These are phyloP conservation scores for Zaprionus davidi DNA, from an alignment of 1,140 invertebrate species.

Conservation along the genomic window DNA sequence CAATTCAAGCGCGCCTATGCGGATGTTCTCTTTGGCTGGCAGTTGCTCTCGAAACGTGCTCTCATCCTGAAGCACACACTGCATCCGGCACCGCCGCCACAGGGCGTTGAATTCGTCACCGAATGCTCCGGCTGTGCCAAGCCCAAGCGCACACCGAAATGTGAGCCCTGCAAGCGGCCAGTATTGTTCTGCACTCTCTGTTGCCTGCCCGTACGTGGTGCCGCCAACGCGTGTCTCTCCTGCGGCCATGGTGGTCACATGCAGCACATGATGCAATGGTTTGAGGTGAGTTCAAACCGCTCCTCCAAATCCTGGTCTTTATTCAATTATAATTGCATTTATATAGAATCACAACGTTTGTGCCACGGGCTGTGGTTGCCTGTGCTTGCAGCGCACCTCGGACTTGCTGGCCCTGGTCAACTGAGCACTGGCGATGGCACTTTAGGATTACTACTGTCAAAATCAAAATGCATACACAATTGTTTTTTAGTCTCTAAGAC, in stretches of 20 bases:
- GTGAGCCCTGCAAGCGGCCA: constrained; percentile 89
- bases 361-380: constrained; percentile 94
- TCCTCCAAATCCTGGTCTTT: neutral
- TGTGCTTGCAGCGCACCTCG: constrained; percentile 88
- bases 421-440: constrained; percentile 31
- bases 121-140: constrained; percentile 90
- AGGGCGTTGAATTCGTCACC: constrained; percentile 91
- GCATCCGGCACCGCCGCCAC: constrained; percentile 86
- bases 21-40: constrained; percentile 93
- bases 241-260: constrained; percentile 97
- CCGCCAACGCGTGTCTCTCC: constrained; percentile 91
- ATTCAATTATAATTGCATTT: neutral
- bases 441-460: constrained; percentile 1
- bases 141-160: constrained; percentile 86
- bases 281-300: constrained; percentile 87
- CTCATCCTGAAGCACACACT: constrained; percentile 92
- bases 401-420: constrained; percentile 63
- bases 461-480: constrained; percentile 31
- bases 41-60: constrained; percentile 92
- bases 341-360: constrained; percentile 85
- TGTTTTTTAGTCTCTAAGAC: constrained; percentile 54
- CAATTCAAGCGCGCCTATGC: constrained; percentile 94
- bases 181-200: constrained; percentile 93
- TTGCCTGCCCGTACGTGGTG: constrained; percentile 93
- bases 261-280: constrained; percentile 92